Evolutionary conservation across 2,888 invertebrate species (phyloP), one percentile per base, ranked within the genome.

Genomic region (Stegophylla sp.): DNA sequence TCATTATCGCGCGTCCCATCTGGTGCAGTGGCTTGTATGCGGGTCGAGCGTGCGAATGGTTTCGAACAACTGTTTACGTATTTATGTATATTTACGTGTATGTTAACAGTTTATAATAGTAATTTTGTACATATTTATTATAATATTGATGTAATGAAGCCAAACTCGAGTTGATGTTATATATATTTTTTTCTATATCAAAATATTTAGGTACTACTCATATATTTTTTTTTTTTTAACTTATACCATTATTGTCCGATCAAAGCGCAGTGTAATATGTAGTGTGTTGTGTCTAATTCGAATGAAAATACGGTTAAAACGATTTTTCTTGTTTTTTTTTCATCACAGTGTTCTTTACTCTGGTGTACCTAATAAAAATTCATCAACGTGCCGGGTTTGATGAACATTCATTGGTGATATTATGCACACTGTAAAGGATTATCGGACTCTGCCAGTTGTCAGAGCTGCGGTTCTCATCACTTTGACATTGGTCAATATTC

Each of bases 321-420:
- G 34, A 34, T 34, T 34, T 34, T 5, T 34, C 7, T 34, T n/a
- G 20, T 61, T 63, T 0, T 10, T 41, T 56, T 48, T 61, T 20
- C 34, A 7, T 15, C n/a, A 28, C 4, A 45, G 12, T 45, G 3
- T 28, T 28, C 26, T 0, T 15, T 28, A 4, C 17, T 1, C 10
- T 17, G 1, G 64, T 17, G 23, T 43, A 45, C 2, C 45, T 28
- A 13, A 15, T 48, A 15, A 26, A 45, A 66, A 53, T 41, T 48
- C 20, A 53, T 28, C n/a, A 26, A 7, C 53, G 0, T 3, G 7
- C 23, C n/a, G 17, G 51, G 41, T 64, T 64, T 66, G 53, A 66
- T 76, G 75, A 76, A 53, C 12, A 51, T 26, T 66, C 41, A 64
- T 75, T 51, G 13, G 34, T 48, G 13, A 64, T 17, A 20, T n/a